Percentiles rank a stretch among this genome's conserved stretches.
phyloP scores from a whole-genome alignment of 2,113 vertebrate genomes.

The Coryphaenoides rupestris region DNA sequence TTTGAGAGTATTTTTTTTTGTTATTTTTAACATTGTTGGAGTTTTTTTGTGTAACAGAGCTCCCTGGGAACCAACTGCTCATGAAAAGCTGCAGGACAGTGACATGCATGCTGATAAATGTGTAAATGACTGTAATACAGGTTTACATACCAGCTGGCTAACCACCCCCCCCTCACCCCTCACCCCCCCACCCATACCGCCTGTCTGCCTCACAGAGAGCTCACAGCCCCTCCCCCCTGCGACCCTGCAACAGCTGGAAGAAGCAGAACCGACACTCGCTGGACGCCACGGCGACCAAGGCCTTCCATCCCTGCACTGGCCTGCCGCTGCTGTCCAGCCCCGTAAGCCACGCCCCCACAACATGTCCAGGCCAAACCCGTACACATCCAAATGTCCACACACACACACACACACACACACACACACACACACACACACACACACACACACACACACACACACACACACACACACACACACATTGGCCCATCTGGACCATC shows the following conservation, averaged over 20 bases:
- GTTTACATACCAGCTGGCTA: slow-evolving; percentile 6
- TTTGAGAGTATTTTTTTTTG: too few species aligned
- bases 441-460: too few species aligned
- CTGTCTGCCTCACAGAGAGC: slow-evolving; percentile 64
- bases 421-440: too few species aligned
- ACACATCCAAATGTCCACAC: not conserved
- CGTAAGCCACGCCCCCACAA: slow-evolving; percentile 67
- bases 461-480: too few species aligned
- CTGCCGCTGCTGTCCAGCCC: slow-evolving; percentile 97
- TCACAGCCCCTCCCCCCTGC: slow-evolving; percentile 70
- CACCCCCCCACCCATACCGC: slow-evolving; percentile 4
- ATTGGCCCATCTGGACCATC: too few species aligned
- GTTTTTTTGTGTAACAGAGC: too few species aligned
- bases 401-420: not conserved
- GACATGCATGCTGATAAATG: too few species aligned
- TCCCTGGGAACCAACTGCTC: too few species aligned
- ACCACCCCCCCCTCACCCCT: slow-evolving; percentile 11
- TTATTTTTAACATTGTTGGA: too few species aligned
- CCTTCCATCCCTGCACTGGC: slow-evolving; percentile 95
- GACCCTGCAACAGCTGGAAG: slow-evolving; percentile 82
- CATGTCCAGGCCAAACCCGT: not conserved
- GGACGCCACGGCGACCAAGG: slow-evolving; percentile 87
- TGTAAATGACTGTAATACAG: not conserved
- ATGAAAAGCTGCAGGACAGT: too few species aligned
- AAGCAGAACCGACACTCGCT: slow-evolving; percentile 88